Percentiles rank a stretch among this genome's conserved stretches.
These are phyloP conservation scores for Papilio machaon DNA, from an alignment of 1,140 invertebrate species.

Conservation along the genomic window DNA sequence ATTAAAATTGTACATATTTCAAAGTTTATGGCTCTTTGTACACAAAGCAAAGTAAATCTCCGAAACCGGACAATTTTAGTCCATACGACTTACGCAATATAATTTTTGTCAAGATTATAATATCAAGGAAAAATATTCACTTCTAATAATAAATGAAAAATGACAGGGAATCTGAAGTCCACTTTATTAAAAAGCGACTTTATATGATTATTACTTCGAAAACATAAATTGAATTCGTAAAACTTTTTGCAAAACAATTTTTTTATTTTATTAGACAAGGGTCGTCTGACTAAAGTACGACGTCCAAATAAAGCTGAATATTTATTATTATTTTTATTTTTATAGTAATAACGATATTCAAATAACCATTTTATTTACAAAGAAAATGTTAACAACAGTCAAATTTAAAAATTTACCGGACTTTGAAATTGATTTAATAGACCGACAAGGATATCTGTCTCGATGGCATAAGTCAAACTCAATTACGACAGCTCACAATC, in stretches of 20 bases:
- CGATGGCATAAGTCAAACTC: too few species aligned
- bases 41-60: too few species aligned
- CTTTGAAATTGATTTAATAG: too few species aligned
- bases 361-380: too few species aligned
- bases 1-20: too few species aligned
- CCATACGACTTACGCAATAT: too few species aligned
- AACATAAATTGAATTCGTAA: slow-evolving; percentile 19
- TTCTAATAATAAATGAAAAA: slow-evolving; percentile 9
- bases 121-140: neutral
- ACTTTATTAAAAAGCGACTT: slow-evolving; percentile 12
- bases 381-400: too few species aligned
- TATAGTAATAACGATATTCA: neutral
- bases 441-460: too few species aligned
- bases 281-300: neutral
- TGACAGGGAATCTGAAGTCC: neutral
- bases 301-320: neutral
- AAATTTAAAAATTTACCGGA: too few species aligned
- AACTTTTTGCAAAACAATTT: neutral
- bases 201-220: slow-evolving; percentile 18
- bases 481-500: too few species aligned
- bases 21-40: too few species aligned
- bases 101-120: neutral
- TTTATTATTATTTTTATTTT: neutral
- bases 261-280: slow-evolving; percentile 3
- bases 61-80: too few species aligned